Evolutionary conservation across 2,888 invertebrate species (phyloP).

Genomic region (Ernsta delagoae): DNA sequence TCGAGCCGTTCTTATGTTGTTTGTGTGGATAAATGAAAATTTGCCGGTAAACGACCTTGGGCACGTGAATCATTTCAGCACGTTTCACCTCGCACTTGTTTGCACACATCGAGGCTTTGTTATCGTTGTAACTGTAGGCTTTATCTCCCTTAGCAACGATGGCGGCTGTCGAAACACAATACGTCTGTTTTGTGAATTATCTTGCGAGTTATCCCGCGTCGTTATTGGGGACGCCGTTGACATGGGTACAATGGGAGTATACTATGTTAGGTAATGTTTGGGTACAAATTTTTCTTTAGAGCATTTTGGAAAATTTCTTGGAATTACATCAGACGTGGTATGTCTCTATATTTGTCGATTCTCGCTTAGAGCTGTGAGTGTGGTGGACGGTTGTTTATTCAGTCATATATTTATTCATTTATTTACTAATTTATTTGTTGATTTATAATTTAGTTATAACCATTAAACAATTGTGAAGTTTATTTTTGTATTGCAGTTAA

Average conservation of each 20-base stretch:
- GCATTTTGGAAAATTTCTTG: no score
- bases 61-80: conserved; percentile 29
- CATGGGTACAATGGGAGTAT: no score
- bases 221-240: no score
- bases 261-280: no score
- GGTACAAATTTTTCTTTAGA: no score
- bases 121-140: conserved; percentile 8
- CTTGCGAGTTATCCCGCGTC: no score
- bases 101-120: conserved; percentile 26
- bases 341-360: no score
- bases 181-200: neutral
- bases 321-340: no score
- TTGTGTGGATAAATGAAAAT: conserved; percentile 35
- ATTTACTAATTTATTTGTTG: no score
- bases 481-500: neutral
- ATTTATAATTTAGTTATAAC: neutral
- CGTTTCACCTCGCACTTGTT: conserved; percentile 27
- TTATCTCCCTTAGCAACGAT: conserved; percentile 21
- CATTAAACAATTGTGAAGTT: neutral
- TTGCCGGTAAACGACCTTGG: conserved; percentile 37
- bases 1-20: conserved; percentile 16
- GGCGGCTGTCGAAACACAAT: neutral
- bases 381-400: no score
- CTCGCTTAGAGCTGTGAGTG: no score
- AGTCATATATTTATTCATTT: no score